phyloP scores from a whole-genome alignment of 2,113 vertebrate genomes.

The Semnornis frantzii region DNA sequence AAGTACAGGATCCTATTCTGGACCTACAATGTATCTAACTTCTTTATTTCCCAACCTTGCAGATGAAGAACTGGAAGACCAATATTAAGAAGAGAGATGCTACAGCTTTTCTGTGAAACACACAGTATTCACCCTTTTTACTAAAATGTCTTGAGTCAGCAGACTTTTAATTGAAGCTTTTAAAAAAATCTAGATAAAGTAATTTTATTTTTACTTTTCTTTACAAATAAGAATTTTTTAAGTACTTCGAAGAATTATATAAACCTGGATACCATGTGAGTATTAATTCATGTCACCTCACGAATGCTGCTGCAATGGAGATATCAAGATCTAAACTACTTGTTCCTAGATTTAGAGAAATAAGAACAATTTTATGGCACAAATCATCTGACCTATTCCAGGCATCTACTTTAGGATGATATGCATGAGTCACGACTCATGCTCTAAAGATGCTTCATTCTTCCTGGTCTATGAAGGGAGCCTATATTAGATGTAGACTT shows the following conservation, averaged over 20 bases:
- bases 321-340: background rate
- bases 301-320: background rate
- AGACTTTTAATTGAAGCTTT: background rate
- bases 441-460: conserved; percentile 52
- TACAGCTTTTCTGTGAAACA: background rate
- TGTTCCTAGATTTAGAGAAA: conserved; percentile 17
- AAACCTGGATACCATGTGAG: background rate
- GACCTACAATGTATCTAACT: background rate
- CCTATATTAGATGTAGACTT: conserved; percentile 57
- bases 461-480: conserved; percentile 2
- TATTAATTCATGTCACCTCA: background rate
- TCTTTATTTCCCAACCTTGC: background rate
- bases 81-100: background rate
- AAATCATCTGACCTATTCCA: conserved; percentile 49
- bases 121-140: background rate
- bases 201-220: background rate
- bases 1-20: background rate
- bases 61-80: background rate
- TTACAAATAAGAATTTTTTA: background rate
- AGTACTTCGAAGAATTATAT: background rate
- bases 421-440: conserved; percentile 24
- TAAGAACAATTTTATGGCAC: conserved; percentile 44
- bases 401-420: conserved; percentile 38
- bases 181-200: background rate
- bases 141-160: background rate